Conservation (phyloP, 2,797 vertebrate species). For the Echeneis naucrates region DNA sequence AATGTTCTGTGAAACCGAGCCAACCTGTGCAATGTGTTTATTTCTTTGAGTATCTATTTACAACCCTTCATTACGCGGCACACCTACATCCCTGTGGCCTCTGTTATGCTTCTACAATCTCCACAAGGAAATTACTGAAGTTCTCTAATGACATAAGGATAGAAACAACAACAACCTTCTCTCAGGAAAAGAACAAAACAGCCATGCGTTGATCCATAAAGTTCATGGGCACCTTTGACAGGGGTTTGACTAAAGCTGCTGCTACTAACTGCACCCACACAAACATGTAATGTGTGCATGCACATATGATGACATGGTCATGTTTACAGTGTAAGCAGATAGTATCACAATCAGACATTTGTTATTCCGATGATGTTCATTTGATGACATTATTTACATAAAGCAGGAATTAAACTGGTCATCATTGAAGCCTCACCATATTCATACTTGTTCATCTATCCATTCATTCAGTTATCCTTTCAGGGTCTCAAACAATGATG, state of each 20-base stretch:
- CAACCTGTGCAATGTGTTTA: too few species aligned
- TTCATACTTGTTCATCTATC: background rate
- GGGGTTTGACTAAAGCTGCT: constrained; percentile 54
- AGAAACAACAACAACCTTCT: constrained; percentile 41
- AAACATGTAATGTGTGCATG: background rate
- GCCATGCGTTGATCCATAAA: constrained; percentile 59
- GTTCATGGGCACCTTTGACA: constrained; percentile 66
- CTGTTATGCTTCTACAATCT: constrained; percentile 65
- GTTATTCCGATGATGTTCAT: background rate
- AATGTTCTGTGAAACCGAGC: too few species aligned
- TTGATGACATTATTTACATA: background rate
- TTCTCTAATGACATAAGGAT: constrained; percentile 63
- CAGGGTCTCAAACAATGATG: too few species aligned
- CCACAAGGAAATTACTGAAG: constrained; percentile 75
- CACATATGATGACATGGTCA: constrained; percentile 6
- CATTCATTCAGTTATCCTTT: too few species aligned
- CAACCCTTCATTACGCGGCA: constrained; percentile 50
- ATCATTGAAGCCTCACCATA: background rate
- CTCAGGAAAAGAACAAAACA: constrained; percentile 34
- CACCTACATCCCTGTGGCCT: constrained; percentile 37
- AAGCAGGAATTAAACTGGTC: background rate
- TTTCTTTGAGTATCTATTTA: constrained; percentile 79
- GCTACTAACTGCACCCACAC: background rate
- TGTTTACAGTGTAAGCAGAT: background rate
- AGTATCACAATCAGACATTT: background rate